These are phyloP conservation scores for Muntiacus reevesi DNA, from an alignment of 2,113 vertebrate species.

Conservation along the genomic window DNA sequence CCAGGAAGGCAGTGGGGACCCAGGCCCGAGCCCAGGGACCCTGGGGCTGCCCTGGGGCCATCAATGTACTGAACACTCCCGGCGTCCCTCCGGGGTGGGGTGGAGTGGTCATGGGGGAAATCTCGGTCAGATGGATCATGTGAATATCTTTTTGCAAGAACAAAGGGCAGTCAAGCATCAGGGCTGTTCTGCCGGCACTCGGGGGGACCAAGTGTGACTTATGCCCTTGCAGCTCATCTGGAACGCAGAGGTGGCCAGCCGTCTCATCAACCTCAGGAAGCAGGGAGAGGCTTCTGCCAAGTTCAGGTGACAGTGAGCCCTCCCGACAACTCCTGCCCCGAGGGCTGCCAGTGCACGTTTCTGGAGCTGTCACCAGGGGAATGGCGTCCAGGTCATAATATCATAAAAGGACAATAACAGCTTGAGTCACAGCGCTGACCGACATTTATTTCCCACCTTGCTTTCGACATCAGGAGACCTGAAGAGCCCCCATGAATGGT, in stretches of 20 bases:
- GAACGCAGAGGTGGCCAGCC: background rate
- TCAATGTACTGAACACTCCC: background rate
- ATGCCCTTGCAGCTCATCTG: background rate
- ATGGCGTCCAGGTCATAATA: background rate
- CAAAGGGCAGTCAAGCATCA: background rate
- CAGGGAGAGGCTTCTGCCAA: background rate
- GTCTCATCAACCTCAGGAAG: background rate
- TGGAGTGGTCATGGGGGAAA: background rate
- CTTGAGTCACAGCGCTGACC: background rate
- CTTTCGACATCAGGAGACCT: background rate
- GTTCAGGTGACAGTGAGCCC: background rate
- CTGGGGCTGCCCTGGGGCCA: background rate
- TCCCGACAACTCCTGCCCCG: fast-evolving
- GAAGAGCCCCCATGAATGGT: background rate
- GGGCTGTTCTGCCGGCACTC: background rate
- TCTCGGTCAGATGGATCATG: background rate
- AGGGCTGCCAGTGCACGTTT: background rate
- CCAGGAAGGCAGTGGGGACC: background rate
- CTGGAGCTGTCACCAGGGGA: background rate
- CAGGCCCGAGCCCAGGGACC: background rate
- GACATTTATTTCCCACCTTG: fast-evolving
- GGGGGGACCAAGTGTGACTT: background rate
- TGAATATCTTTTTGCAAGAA: background rate
- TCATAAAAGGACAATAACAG: background rate
- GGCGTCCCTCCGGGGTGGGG: background rate